phyloP scores from a whole-genome alignment of 2,113 vertebrate species.

The Leptodactylus fuscus region DNA sequence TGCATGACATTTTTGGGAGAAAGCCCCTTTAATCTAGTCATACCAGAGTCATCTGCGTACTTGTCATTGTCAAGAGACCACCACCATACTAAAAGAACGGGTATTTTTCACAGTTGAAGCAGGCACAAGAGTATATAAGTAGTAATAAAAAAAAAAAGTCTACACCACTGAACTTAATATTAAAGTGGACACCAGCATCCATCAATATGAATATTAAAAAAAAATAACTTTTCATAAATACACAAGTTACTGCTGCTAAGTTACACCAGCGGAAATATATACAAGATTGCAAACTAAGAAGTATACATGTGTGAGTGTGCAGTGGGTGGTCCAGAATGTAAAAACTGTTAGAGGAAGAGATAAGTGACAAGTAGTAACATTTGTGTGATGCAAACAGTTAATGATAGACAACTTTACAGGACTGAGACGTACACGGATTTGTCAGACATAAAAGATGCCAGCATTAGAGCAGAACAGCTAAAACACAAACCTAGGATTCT shows the following conservation, averaged over 20 bases:
- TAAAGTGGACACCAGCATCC: conserved; percentile 24
- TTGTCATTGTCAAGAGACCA: not conserved
- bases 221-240: not conserved
- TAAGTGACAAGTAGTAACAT: too few relatives aligned
- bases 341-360: too few relatives aligned
- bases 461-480: not conserved
- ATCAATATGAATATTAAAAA: not conserved
- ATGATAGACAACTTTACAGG: not conserved
- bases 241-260: too few relatives aligned
- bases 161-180: not conserved
- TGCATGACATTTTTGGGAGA: too few relatives aligned
- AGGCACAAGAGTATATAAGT: too few relatives aligned
- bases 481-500: not conserved
- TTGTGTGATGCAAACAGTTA: not conserved
- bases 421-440: not conserved
- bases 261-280: not conserved
- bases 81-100: too few relatives aligned
- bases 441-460: not conserved
- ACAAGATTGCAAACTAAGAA: not conserved
- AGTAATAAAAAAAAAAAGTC: not conserved
- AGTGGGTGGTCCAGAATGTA: not conserved
- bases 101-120: too few relatives aligned
- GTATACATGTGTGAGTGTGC: not conserved
- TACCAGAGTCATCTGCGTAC: not conserved
- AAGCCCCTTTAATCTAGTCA: not conserved